Conservation (phyloP, 1,140 invertebrate genomes). For the Ceratosolen fusciceps region DNA sequence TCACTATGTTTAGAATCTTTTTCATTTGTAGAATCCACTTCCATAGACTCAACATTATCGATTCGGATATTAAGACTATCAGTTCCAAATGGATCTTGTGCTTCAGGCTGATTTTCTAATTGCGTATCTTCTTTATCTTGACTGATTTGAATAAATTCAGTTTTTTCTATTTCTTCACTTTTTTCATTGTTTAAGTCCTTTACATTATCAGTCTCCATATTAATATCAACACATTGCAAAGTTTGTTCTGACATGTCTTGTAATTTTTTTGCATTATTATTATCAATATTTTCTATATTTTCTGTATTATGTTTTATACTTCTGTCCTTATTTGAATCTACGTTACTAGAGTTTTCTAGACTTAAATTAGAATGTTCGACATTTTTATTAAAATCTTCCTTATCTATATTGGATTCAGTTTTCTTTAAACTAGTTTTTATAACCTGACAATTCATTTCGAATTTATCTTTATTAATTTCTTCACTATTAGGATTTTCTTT, state of each 20-base stretch:
- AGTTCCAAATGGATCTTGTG: constrained; percentile 68
- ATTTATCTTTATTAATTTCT: background rate
- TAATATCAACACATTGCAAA: constrained; percentile 31
- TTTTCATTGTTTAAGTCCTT: constrained; percentile 27
- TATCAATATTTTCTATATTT: background rate
- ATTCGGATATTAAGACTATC: constrained; percentile 57
- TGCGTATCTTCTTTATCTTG: constrained; percentile 69
- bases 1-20: constrained; percentile 7
- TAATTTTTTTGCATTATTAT: background rate
- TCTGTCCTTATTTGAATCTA: background rate
- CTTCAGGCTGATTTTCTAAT: constrained; percentile 64
- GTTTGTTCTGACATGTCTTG: constrained; percentile 8
- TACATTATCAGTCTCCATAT: constrained; percentile 36
- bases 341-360: background rate
- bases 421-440: background rate
- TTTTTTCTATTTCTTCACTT: constrained; percentile 58
- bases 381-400: constrained; percentile 7
- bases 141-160: constrained; percentile 67
- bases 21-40: constrained; percentile 56
- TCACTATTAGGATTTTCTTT: background rate
- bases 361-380: background rate
- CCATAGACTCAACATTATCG: constrained; percentile 59
- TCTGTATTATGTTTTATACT: constrained; percentile 4
- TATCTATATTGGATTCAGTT: background rate
- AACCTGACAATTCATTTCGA: background rate